phyloP scores from a whole-genome alignment of 1,140 invertebrate genomes.

The Parasteatoda tepidariorum region DNA sequence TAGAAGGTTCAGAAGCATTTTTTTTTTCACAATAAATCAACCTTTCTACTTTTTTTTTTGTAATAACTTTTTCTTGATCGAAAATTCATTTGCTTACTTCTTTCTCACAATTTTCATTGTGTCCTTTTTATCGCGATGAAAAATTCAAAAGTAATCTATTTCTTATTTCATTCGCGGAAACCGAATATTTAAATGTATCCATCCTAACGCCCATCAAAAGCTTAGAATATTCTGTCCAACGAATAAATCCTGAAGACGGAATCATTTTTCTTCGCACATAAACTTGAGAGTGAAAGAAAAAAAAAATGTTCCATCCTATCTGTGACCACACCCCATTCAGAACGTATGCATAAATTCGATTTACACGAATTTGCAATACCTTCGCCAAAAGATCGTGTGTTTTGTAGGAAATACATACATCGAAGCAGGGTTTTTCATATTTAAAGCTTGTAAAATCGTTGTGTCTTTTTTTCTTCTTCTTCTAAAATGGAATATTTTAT shows the following conservation, averaged over 20 bases:
- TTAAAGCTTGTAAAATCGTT: slow-evolving; percentile 54
- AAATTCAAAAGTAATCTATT: too few relatives aligned
- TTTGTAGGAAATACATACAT: slow-evolving; percentile 32
- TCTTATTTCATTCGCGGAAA: too few relatives aligned
- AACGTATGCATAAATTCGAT: slow-evolving; percentile 55
- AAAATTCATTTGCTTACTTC: too few relatives aligned
- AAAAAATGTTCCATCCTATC: not conserved
- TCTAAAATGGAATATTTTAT: slow-evolving; percentile 56
- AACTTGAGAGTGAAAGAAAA: not conserved
- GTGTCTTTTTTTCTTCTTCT: not conserved
- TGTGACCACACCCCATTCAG: slow-evolving; percentile 32
- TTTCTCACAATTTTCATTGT: too few relatives aligned
- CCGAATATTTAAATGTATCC: too few relatives aligned
- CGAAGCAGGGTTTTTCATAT: slow-evolving; percentile 48
- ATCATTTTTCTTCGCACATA: not conserved
- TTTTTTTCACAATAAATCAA: too few relatives aligned
- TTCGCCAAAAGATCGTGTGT: slow-evolving; percentile 33
- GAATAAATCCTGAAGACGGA: not conserved
- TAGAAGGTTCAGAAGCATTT: too few relatives aligned
- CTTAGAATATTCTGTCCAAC: not conserved
- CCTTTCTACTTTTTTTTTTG: too few relatives aligned
- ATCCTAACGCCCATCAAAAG: not conserved
- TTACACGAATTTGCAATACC: slow-evolving; percentile 34
- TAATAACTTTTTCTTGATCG: too few relatives aligned
- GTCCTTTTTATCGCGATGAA: too few relatives aligned